A percentile compares a stretch with the other conserved stretches of the same genome.
Conservation (phyloP, 2,113 vertebrate species). For the Pontoporia blainvillei region DNA sequence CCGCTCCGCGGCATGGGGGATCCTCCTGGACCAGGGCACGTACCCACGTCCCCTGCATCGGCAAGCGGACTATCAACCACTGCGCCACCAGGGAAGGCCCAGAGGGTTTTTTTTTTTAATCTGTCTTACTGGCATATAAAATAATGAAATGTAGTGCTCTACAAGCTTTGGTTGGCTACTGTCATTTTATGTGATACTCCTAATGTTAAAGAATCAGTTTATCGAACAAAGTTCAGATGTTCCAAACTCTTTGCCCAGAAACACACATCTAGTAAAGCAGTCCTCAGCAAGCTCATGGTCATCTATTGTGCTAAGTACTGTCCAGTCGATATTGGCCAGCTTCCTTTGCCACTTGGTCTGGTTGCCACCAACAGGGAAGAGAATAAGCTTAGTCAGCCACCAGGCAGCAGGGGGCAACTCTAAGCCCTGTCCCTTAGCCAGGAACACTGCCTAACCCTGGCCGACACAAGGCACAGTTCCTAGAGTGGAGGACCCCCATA, state of each 20-base stretch:
- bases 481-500: neutral
- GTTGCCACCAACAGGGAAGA: neutral
- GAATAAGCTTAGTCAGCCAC: neutral
- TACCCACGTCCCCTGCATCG: no score
- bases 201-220: conserved; percentile 12
- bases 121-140: neutral
- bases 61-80: no score
- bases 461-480: neutral
- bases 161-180: neutral
- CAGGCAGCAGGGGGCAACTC: neutral
- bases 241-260: conserved; percentile 4
- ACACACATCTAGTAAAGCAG: neutral
- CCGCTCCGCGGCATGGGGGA: no score
- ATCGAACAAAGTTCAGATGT: neutral
- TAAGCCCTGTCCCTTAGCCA: neutral
- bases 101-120: neutral
- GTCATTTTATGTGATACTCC: neutral
- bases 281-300: neutral
- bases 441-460: neutral
- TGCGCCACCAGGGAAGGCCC: no score
- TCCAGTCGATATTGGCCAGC: neutral
- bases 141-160: neutral
- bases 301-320: neutral
- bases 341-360: neutral
- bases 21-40: no score